Base-by-base conservation (phyloP, 2,797 vertebrate species). In the Apogon hyalosoma region DNA sequence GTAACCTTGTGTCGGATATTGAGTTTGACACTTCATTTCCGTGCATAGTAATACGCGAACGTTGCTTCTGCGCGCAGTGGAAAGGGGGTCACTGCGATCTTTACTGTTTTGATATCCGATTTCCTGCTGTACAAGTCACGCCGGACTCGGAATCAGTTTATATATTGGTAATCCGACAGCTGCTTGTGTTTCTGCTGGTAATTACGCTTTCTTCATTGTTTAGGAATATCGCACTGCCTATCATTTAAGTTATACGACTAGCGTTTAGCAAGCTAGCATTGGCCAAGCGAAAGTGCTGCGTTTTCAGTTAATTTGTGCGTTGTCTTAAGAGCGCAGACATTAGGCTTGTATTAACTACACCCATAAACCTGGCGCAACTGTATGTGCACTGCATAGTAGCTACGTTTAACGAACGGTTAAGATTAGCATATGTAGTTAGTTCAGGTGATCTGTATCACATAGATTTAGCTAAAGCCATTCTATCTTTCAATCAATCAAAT, bases 21-120 rank as follows among this genome's bases (percentile, higher is more conserved):
- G 5, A 19, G n/a, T 11, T 15, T 43, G 3, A 9, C 11, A n/a
- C 6, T 13, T 43, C n/a, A 6, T 45, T 45, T 21, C 43, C n/a
- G 31, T 31, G 41, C 33, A 42, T 43, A 59, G 13, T 5, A 11
- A 6, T 11, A 49, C 36, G 13, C 49, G 21, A 49, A 46, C 58
- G 3, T 10, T 56, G 59, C 61, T 72, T 36, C 57, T 70, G 53
- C 63, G 57, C 49, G 49, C n/a, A 41, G 68, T 36, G 43, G 13
- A 52, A 80, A 63, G 57, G 77, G 85, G 90, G 87, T 87, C 90
- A 64, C 75, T 55, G 46, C 0, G 41, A 54, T 47, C 43, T 54
- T 24, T 58, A 33, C 43, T 66, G 16, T 12, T 19, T 45, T 38
- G 7, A 53, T 33, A 40, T 52, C 46, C 72, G 12, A 69, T 65